Base-by-base conservation (phyloP, 2,888 invertebrate genomes). In the Fabriciana adippe region DNA sequence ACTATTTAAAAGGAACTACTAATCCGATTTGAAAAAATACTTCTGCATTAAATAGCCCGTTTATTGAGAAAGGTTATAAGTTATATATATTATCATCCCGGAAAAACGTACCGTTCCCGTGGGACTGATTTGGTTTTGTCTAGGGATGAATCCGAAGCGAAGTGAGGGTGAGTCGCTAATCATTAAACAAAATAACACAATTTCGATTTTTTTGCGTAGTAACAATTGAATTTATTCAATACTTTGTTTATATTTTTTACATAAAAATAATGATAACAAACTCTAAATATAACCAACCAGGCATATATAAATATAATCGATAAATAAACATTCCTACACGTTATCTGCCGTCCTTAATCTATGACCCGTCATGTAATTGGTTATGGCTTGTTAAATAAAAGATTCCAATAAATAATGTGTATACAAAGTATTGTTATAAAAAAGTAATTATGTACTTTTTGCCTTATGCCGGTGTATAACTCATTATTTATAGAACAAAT, bases 341-440 rank as follows among this genome's bases (percentile, higher is more conserved):
- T 66, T 69, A 69, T 71, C 71, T 56, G 31, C 14, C 51, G 66
- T 60, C 68, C 66, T 71, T 66, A 68, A 71, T 69, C 71, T 71
- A 55, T 69, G 71, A 69, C 69, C 66, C 62, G 53, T 59, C 41
- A 55, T 13, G 51, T 71, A 66, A 68, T 68, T 64, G 62, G 64
- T 64, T 48, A 66, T 31, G 60, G 21, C 48, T 59, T 53, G 53
- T 64, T n/a, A 45, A 60, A 55, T 31, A 26, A 66, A 66, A 55
- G 63, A 50, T 54, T 18, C 14, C 18, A 55, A 45, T 54, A 50
- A 54, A 57, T 66, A 60, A 56, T 54, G 26, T 35, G 26, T 57
- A 53, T 6, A 21, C 45, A 26, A 14, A 6, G 13, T 31, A 26
- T 13, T 59, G 2, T 48, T 26, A 13, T 15, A n/a, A 57, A 57